Evolutionary conservation across 2,888 invertebrate genomes (phyloP), one percentile per base, ranked within the genome.

Genomic region (Drosophila mimetica): DNA sequence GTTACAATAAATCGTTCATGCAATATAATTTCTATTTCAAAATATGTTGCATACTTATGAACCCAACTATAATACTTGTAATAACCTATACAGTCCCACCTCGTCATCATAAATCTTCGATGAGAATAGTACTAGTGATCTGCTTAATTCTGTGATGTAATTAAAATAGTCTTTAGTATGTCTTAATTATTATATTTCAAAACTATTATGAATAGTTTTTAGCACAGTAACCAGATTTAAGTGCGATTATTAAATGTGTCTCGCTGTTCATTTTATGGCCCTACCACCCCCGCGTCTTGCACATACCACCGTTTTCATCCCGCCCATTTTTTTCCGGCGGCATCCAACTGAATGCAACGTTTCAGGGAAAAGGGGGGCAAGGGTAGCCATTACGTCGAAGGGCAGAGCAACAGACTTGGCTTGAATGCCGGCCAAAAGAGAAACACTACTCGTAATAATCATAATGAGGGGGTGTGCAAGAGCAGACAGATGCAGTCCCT

Each of bases 221-320:
- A 8, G 79, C 76, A 85, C 54, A 22, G 77, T 78, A 71, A 47
- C 71, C 64, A 61, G 63, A 66, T 71, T 51, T 59, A 80, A 80
- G 72, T 84, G 63, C 65, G 53, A 72, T 69, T 72, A 84, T 80
- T 84, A 80, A 86, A 86, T 72, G 75, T 50, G 81, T 71, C 58
- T 61, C 52, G 53, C 60, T 52, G 63, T 50, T 59, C 69, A 71
- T 71, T 61, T 69, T 28, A 42, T 69, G 70, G 57, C 47, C 39
- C n/a, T 54, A 11, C 59, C 46, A 25, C 18, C 37, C 59, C 46
- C 30, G 14, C 37, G 1, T 1, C 5, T 5, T 1, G 3, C n/a
- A 11, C 32, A 11, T 14, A 8, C 3, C 7, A 48, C 0, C 7
- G n/a, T 25, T 11, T 9, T 2, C 16, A 13, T 6, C 7, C 4